phyloP scores from a whole-genome alignment of 2,113 vertebrate genomes.

The Pongo pygmaeus region DNA sequence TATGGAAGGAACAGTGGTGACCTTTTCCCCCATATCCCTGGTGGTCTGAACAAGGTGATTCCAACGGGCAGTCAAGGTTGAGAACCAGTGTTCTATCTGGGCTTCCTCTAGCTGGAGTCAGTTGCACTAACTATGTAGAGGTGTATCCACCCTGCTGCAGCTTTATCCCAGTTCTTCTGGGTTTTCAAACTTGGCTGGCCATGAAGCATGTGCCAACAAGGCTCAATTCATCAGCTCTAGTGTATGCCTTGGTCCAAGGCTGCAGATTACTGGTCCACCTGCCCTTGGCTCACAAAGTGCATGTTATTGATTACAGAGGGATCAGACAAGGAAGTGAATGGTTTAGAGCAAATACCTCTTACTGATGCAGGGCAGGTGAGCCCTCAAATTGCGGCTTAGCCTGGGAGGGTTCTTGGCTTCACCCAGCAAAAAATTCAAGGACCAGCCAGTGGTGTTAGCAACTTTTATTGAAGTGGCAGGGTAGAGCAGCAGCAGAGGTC shows the following conservation, averaged over 20 bases:
- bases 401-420: too few species aligned
- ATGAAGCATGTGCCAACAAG: accelerated
- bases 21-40: not conserved
- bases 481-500: too few species aligned
- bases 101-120: not conserved
- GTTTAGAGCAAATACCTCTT: not conserved
- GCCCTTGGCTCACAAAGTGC: not conserved
- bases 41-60: not conserved
- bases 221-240: not conserved
- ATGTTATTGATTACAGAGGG: not conserved
- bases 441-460: too few species aligned
- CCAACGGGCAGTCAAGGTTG: accelerated
- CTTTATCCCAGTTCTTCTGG: accelerated
- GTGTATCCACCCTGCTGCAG: accelerated
- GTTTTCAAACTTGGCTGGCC: not conserved
- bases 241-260: not conserved
- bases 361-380: too few species aligned
- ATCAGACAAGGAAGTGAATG: not conserved
- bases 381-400: too few species aligned
- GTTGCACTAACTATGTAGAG: accelerated
- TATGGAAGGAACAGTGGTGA: not conserved
- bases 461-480: too few species aligned
- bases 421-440: too few species aligned
- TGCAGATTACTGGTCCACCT: not conserved
- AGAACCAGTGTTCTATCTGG: not conserved